phyloP scores from a whole-genome alignment of 2,888 invertebrate genomes.

The Alsophila aescularia region DNA sequence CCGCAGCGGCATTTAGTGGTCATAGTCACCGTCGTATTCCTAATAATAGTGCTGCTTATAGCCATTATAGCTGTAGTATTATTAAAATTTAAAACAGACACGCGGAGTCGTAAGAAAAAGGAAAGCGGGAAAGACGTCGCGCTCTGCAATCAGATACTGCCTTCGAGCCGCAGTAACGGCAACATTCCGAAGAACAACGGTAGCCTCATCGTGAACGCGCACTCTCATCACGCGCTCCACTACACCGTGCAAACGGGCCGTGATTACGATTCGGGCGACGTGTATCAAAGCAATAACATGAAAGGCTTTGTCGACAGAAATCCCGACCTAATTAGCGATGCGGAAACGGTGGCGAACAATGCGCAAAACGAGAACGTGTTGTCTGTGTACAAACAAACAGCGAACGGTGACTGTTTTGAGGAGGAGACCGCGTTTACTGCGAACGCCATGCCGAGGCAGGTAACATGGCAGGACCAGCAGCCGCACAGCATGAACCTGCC shows the following conservation, averaged over 20 bases:
- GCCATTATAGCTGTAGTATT: slow-evolving; percentile 87
- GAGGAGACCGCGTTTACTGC: slow-evolving; percentile 75
- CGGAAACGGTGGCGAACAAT: slow-evolving; percentile 85
- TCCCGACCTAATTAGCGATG: slow-evolving; percentile 92
- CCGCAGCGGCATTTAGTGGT: slow-evolving; percentile 89
- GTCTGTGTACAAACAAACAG: slow-evolving; percentile 75
- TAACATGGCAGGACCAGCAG: slow-evolving; percentile 84
- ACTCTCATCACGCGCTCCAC: slow-evolving; percentile 84
- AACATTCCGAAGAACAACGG: slow-evolving; percentile 84
- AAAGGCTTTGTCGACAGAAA: slow-evolving; percentile 87
- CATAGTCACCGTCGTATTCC: slow-evolving; percentile 87
- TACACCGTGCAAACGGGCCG: slow-evolving; percentile 77
- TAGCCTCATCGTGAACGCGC: slow-evolving; percentile 80
- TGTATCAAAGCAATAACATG: slow-evolving; percentile 78
- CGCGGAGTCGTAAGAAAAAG: slow-evolving; percentile 80
- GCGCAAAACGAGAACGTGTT: slow-evolving; percentile 75
- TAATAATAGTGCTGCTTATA: slow-evolving; percentile 86
- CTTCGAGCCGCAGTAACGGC: slow-evolving; percentile 74
- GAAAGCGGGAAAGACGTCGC: slow-evolving; percentile 86
- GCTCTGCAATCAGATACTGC: slow-evolving; percentile 82
- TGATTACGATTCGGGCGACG: slow-evolving; percentile 84
- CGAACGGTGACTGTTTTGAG: slow-evolving; percentile 67
- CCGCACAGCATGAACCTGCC: slow-evolving; percentile 68
- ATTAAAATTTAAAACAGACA: slow-evolving; percentile 81
- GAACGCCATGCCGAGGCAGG: slow-evolving; percentile 76